Conservation (phyloP, 2,888 invertebrate genomes). For the Melinaea menophilus region DNA sequence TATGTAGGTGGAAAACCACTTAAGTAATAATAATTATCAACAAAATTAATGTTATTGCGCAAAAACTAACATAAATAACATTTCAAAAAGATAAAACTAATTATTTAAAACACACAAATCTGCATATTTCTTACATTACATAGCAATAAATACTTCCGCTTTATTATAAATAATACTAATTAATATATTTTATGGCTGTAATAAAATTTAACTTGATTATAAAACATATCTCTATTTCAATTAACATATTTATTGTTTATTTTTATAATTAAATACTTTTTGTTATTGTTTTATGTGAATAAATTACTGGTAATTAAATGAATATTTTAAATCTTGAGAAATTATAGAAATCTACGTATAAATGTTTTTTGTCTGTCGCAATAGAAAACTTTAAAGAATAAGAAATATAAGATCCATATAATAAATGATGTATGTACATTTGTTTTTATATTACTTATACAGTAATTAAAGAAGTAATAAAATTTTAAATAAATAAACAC, state of each 20-base stretch:
- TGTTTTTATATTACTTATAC: no score
- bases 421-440: no score
- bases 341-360: no score
- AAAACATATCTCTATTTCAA: conserved; percentile 1
- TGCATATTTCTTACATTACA: conserved; percentile 8
- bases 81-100: conserved; percentile 2
- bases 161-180: conserved; percentile 21
- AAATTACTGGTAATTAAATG: no score
- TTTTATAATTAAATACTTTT: neutral
- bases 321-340: no score
- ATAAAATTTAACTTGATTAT: neutral
- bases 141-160: conserved; percentile 19
- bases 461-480: no score
- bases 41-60: conserved; percentile 1
- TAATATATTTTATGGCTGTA: conserved; percentile 12
- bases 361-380: no score
- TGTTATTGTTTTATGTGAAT: neutral
- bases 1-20: no score
- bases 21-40: neutral
- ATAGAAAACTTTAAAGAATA: no score
- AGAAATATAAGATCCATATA: no score
- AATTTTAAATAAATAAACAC: no score
- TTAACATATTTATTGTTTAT: conserved; percentile 1
- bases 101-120: neutral
- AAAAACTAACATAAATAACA: conserved; percentile 4